Evolutionary conservation across 2,888 invertebrate genomes (phyloP).

Genomic region (Sarcophaga variegata): DNA sequence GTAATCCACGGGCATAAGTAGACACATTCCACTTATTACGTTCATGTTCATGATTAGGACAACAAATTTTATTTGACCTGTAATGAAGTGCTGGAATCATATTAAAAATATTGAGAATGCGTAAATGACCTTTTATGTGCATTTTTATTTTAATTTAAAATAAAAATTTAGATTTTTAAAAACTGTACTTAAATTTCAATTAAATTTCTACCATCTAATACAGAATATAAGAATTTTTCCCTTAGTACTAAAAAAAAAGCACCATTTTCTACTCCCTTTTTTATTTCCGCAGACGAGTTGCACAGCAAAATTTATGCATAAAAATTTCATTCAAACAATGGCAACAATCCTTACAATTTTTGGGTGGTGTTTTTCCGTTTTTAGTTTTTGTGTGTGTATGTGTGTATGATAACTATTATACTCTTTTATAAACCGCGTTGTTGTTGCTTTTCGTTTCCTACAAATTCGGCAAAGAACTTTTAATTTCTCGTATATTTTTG

Average conservation of each 20-base stretch:
- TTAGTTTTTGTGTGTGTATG: constrained; percentile 32
- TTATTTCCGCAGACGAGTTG: constrained; percentile 6
- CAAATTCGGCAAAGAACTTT: neutral
- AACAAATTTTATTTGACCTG: no score
- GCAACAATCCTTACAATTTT: constrained; percentile 40
- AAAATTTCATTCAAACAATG: constrained; percentile 51
- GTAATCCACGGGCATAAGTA: no score
- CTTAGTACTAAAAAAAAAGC: constrained; percentile 8
- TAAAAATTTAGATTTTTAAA: no score
- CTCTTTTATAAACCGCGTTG: neutral
- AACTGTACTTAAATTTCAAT: no score
- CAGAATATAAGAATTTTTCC: neutral
- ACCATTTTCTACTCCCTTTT: constrained; percentile 45
- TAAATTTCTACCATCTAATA: no score
- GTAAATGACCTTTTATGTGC: no score
- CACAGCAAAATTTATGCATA: constrained; percentile 8
- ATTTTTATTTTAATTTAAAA: no score
- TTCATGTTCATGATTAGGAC: no score
- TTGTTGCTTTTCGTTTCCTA: constrained; percentile 6
- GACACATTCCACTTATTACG: no score
- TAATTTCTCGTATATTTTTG: neutral
- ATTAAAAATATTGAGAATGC: no score
- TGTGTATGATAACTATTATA: constrained; percentile 45
- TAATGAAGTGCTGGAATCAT: no score
- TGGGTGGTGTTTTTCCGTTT: constrained; percentile 64